These are phyloP conservation scores for Musca domestica DNA, from an alignment of 1,140 invertebrate species.

Conservation along the genomic window DNA sequence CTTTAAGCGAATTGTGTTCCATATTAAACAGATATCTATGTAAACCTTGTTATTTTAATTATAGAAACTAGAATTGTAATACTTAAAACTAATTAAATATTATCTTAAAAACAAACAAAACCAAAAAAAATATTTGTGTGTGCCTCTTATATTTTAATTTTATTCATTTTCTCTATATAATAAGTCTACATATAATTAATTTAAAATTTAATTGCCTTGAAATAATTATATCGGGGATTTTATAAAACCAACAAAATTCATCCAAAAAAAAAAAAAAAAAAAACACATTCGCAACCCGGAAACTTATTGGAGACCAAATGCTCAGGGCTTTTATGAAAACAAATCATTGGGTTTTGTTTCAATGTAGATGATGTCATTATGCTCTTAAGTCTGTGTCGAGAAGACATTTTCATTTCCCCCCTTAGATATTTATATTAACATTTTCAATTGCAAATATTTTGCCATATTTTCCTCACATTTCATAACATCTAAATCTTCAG, in stretches of 20 bases:
- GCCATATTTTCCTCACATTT: neutral
- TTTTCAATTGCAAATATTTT: no score
- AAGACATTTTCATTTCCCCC: neutral
- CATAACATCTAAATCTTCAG: no score
- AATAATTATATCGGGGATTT: slow-evolving; percentile 7
- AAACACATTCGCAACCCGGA: neutral
- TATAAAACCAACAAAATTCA: neutral
- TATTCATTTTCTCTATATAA: neutral
- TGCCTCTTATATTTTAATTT: neutral
- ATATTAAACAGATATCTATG: no score
- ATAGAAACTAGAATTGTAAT: no score
- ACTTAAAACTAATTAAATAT: no score
- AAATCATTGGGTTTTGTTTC: slow-evolving; percentile 21
- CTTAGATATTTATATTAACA: no score
- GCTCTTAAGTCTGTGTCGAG: no score
- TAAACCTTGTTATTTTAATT: no score
- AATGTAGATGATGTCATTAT: no score
- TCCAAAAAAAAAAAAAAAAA: no score
- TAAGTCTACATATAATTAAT: neutral
- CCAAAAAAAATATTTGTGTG: neutral
- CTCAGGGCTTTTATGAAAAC: slow-evolving; percentile 49
- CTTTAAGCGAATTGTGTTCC: no score
- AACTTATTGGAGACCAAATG: slow-evolving; percentile 46
- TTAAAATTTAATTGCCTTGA: slow-evolving; percentile 3
- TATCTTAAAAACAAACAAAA: neutral